Base-by-base conservation (phyloP, 2,888 invertebrate genomes). In the Iphiclides podalirius region DNA sequence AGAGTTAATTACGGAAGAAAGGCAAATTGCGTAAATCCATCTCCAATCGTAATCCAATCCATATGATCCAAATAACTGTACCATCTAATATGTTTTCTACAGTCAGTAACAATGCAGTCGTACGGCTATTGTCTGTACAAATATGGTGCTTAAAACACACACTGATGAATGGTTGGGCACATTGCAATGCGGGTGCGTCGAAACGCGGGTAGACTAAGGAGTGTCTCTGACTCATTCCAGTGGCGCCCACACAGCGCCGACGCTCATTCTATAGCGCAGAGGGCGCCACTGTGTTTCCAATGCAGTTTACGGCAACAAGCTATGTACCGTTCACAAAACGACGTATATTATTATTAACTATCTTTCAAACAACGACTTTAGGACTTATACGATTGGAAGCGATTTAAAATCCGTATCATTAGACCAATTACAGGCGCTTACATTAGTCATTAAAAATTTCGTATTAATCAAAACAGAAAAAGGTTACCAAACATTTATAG, bases 151-250 rank as follows among this genome's bases (percentile, higher is more conserved):
- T 28, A 20, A 6, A 37, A 50, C 38, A 41, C 31, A 44, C 26
- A 39, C 47, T 57, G 59, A 61, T 61, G 62, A 62, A 63, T 62
- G 59, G 48, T 49, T 52, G 47, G 47, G 45, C 56, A 59, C 54
- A 54, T 58, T 54, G 54, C 54, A 48, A 54, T 40, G 45, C 47
- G 45, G 36, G 53, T 52, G 40, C 37, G 54, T 53, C 54, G 57
- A 50, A 53, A 47, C 54, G 54, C 58, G 59, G 50, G 52, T 56
- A 49, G 57, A 58, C 60, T 61, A 63, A 67, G 69, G 71, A 76
- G 79, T 79, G 79, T 63, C 74, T 66, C 55, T 81, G 81, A 80
- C 56, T 81, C 80, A 80, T 52, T 43, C 57, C 43, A 14, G 54
- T 59, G 70, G 75, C 80, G 75, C 82, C 81, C 79, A 81, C 79